These are phyloP conservation scores for Gymnoscopelus braueri DNA, from an alignment of 2,797 vertebrate species.

Conservation along the genomic window DNA sequence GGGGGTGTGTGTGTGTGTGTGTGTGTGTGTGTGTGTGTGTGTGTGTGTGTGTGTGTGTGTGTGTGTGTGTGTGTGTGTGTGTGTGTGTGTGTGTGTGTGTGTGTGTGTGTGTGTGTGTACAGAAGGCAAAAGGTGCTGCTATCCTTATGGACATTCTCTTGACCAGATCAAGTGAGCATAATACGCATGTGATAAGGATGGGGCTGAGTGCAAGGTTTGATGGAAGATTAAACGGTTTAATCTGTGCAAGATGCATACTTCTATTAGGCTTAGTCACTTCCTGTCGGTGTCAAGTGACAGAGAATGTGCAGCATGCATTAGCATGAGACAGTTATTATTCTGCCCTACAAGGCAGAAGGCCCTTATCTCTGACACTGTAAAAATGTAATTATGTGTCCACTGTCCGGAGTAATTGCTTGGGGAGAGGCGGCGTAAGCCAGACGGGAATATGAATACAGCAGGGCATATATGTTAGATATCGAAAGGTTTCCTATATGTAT, in stretches of 20 bases:
- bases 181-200: neutral
- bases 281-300: neutral
- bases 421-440: neutral
- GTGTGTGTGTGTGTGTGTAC: neutral
- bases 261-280: neutral
- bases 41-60: constrained; percentile 1
- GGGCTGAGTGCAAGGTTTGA: neutral
- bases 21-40: neutral
- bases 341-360: neutral
- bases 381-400: neutral
- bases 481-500: neutral
- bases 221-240: neutral
- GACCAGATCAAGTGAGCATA: neutral
- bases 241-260: neutral
- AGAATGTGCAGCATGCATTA: neutral
- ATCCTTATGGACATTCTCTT: too few relatives aligned
- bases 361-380: neutral
- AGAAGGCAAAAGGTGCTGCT: too few relatives aligned
- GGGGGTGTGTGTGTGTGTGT: constrained; percentile 8
- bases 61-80: constrained; percentile 1
- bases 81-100: constrained; percentile 6
- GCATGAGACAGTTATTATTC: neutral
- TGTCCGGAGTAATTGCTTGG: neutral
- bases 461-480: too few relatives aligned
- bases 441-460: neutral